Evolutionary conservation across 2,113 vertebrate genomes (phyloP).

Genomic region (Neogobius melanostomus): DNA sequence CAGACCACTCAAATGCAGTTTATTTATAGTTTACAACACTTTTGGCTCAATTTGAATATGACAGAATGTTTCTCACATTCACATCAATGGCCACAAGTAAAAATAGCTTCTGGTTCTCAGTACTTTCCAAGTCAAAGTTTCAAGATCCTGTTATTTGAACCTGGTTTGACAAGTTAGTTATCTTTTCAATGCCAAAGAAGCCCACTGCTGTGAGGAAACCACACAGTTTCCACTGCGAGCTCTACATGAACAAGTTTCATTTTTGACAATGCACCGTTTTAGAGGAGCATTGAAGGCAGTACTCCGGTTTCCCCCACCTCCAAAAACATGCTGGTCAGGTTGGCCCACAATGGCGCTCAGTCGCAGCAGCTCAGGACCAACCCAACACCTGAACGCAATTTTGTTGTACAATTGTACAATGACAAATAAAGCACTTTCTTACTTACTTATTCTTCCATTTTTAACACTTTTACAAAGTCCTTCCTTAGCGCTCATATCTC

Average conservation of each 20-base stretch:
- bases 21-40: background rate
- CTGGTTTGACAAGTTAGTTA: constrained; percentile 6
- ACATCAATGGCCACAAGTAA: background rate
- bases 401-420: too few relatives aligned
- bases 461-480: too few relatives aligned
- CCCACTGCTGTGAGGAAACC: constrained; percentile 30
- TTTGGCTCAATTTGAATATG: background rate
- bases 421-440: too few relatives aligned
- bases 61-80: background rate
- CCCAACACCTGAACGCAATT: too few relatives aligned
- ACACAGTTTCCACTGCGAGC: constrained; percentile 20
- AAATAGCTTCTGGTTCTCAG: background rate
- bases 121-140: background rate
- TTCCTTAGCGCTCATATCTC: too few relatives aligned
- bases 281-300: too few relatives aligned
- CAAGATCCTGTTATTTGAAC: background rate
- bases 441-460: too few relatives aligned
- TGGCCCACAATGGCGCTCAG: too few relatives aligned
- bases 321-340: too few relatives aligned
- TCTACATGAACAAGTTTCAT: background rate
- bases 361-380: too few relatives aligned
- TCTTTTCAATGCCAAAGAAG: background rate
- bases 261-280: too few relatives aligned
- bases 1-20: background rate
- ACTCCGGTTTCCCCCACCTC: too few relatives aligned